Conservation (phyloP, 2,797 vertebrate species). For the Psittacula echo region DNA sequence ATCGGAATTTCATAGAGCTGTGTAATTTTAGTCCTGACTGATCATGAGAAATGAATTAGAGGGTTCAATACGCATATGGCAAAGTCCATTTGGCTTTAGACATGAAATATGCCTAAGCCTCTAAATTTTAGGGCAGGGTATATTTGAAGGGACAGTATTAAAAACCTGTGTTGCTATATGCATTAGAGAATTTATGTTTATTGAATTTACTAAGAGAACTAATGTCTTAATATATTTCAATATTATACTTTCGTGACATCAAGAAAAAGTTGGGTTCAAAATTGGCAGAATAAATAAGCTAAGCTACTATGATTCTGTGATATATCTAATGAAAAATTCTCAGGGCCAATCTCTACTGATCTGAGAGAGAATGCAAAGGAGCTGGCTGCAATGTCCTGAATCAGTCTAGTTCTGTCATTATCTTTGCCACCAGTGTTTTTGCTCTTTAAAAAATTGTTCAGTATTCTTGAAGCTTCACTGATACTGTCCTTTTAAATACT, state of each 20-base stretch:
- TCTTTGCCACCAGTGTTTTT: background rate
- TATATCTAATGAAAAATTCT: background rate
- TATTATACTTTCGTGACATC: background rate
- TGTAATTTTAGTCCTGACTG: background rate
- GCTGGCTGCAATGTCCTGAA: background rate
- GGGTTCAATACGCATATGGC: background rate
- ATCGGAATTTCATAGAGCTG: background rate
- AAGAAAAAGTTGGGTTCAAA: background rate
- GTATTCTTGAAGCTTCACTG: background rate
- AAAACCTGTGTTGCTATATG: background rate
- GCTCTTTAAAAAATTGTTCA: background rate
- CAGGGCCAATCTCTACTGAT: background rate
- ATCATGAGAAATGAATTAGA: background rate
- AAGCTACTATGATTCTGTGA: background rate
- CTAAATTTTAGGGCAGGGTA: background rate
- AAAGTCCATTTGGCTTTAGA: slow-evolving; percentile 21
- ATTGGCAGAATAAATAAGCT: background rate
- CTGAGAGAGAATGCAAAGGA: background rate
- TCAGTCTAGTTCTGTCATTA: background rate
- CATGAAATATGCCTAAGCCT: background rate
- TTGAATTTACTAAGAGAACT: background rate
- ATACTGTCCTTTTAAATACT: background rate
- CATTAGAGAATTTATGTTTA: background rate
- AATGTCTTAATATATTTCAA: background rate
- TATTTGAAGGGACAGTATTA: background rate